These are phyloP conservation scores for Ceratosolen fusciceps DNA, from an alignment of 1,140 invertebrate genomes.

Conservation along the genomic window DNA sequence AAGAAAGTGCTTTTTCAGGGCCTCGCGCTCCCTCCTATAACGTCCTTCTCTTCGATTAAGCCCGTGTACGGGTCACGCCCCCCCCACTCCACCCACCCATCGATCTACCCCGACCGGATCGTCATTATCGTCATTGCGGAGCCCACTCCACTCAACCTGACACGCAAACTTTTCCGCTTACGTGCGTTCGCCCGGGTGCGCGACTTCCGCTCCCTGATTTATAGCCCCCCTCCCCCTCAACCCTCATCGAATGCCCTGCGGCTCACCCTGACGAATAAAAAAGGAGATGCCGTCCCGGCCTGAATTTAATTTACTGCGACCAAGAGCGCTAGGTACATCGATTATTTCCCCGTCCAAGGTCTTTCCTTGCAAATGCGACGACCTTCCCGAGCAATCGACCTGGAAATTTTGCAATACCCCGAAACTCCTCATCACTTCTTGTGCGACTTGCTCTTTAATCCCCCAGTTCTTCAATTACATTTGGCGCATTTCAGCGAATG, in stretches of 20 bases:
- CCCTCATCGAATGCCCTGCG: not conserved
- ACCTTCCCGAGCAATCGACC: not conserved
- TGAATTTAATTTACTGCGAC: not conserved
- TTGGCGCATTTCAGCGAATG: too few relatives aligned
- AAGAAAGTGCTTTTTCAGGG: slow-evolving; percentile 26
- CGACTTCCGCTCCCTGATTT: not conserved
- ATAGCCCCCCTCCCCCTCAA: too few relatives aligned
- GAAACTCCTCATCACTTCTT: too few relatives aligned
- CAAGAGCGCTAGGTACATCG: not conserved
- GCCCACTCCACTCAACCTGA: not conserved
- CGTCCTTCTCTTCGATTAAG: slow-evolving; percentile 17
- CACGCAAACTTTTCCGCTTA: slow-evolving; percentile 25
- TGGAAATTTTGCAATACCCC: too few relatives aligned
- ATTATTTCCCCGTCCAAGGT: not conserved
- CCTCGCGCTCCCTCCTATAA: not conserved
- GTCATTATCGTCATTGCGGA: too few relatives aligned
- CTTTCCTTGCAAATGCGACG: not conserved
- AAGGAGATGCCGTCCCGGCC: too few relatives aligned
- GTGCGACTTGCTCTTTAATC: too few relatives aligned
- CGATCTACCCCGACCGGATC: too few relatives aligned
- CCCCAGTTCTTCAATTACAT: not conserved
- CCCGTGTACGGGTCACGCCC: not conserved
- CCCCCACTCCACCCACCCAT: not conserved
- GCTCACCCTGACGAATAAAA: too few relatives aligned
- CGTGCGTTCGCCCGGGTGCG: not conserved